These are phyloP conservation scores for Lutraria rhynchaena DNA, from an alignment of 1,140 invertebrate genomes.

Conservation along the genomic window DNA sequence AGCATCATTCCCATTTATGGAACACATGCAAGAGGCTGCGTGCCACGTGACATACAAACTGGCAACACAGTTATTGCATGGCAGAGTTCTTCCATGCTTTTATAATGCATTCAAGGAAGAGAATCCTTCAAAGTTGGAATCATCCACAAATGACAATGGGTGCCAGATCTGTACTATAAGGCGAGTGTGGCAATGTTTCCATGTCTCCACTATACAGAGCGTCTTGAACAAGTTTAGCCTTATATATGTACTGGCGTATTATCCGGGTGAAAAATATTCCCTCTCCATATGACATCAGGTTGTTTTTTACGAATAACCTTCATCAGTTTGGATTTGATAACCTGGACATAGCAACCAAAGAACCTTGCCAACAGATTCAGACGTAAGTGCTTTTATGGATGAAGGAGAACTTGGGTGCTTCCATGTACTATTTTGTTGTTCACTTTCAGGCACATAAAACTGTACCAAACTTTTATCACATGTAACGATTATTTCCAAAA, in stretches of 20 bases:
- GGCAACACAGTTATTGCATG: neutral
- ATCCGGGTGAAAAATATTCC: neutral
- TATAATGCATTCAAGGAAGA: neutral
- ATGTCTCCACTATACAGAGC: no score
- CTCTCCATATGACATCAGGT: no score
- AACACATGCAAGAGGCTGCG: no score
- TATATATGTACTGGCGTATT: neutral
- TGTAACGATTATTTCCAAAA: no score
- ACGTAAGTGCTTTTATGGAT: neutral
- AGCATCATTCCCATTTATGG: no score
- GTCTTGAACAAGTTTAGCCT: no score
- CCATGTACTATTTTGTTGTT: slow-evolving; percentile 6
- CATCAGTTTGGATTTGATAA: slow-evolving; percentile 1
- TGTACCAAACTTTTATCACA: slow-evolving; percentile 21
- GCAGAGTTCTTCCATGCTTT: slow-evolving; percentile 1
- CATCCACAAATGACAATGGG: neutral
- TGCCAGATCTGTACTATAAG: no score
- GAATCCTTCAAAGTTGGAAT: slow-evolving; percentile 11
- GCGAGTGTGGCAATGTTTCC: neutral
- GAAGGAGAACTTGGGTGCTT: slow-evolving; percentile 1
- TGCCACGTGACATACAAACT: no score
- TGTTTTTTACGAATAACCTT: slow-evolving; percentile 9
- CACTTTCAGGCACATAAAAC: neutral
- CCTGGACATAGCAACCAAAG: neutral
- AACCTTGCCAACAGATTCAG: slow-evolving; percentile 3